Evolutionary conservation across 1,140 invertebrate genomes (phyloP).

Genomic region (Drosophila athabasca): DNA sequence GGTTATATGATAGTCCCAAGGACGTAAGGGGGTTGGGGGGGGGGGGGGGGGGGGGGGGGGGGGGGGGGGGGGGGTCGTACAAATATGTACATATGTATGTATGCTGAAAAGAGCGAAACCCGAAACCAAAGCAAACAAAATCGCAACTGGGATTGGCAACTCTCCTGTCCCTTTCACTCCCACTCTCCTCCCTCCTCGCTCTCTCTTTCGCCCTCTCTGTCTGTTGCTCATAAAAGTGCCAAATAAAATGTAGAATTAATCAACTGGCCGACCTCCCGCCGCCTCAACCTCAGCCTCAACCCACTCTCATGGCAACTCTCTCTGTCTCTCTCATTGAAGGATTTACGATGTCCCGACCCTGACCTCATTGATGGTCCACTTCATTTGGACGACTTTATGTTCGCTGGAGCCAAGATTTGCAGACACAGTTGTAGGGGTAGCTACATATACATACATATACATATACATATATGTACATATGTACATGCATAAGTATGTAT

Average conservation of each 20-base stretch:
- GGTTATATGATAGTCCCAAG: too few species aligned
- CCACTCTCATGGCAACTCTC: too few species aligned
- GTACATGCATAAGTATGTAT: too few species aligned
- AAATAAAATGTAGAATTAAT: constrained; percentile 73
- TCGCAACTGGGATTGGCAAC: constrained; percentile 15
- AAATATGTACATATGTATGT: neutral
- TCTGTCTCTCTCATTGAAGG: neutral
- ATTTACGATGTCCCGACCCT: constrained; percentile 34
- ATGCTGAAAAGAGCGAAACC: neutral
- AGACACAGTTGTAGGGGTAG: constrained; percentile 1
- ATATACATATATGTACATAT: too few species aligned
- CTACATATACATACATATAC: too few species aligned
- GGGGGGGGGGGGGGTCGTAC: too few species aligned
- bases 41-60: too few species aligned
- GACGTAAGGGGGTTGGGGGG: too few species aligned
- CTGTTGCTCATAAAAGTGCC: constrained; percentile 64
- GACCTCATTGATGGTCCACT: constrained; percentile 4
- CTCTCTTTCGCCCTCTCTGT: constrained; percentile 4
- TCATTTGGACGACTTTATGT: too few species aligned
- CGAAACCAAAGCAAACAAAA: constrained; percentile 31
- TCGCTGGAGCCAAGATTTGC: constrained; percentile 1
- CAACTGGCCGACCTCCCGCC: constrained; percentile 44
- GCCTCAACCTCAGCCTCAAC: too few species aligned
- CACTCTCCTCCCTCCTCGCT: neutral
- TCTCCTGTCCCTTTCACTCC: too few species aligned